Base-by-base conservation (phyloP, 2,113 vertebrate species). In the Nothobranchius furzeri region DNA sequence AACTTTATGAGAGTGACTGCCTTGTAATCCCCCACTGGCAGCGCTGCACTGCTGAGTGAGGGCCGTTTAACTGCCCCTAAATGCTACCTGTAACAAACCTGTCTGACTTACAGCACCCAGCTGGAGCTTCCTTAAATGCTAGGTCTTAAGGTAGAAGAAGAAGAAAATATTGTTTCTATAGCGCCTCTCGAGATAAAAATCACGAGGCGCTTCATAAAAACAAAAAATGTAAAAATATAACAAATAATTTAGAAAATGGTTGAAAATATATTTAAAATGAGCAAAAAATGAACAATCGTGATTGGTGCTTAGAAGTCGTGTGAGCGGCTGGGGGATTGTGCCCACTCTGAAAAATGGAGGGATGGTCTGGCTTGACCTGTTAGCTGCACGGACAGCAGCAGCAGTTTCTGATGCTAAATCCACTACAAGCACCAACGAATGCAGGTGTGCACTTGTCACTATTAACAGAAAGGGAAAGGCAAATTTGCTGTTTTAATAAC, bases 1-100 rank as follows among this genome's bases (percentile, higher is more conserved):
- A 86, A 89, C 84, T 90, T 90, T 90, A 90, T 88, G 87, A 66
- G 79, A 54, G 79, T n/a, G 60, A 75, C 82, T 89, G 84, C 91
- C 85, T 85, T 91, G 83, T 93, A 91, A 91, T 90, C 87, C 88
- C 85, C 83, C 84, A 88, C 83, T 89, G 84, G 69, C 83, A 83
- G 68, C 81, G 68, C 85, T 68, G 74, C 60, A 79, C 85, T 35
- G 86, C 85, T 90, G 84, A 81, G 87, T 71, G 70, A 85, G 82
- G 64, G 75, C 79, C 65, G 62, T 84, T 87, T 88, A 87, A 90
- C 80, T 82, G 68, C 84, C 65, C 74, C 85, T 88, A 91, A 90
- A 81, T 85, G 87, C 84, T 86, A 91, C 89, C 90, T 90, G 87
- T 70, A 85, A 86, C 80, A 90, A 85, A 87, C 84, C 81, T 84